A percentile compares a stretch with the other conserved stretches of the same genome.
phyloP scores from a whole-genome alignment of 2,888 invertebrate genomes.

The Diarsia brunnea region DNA sequence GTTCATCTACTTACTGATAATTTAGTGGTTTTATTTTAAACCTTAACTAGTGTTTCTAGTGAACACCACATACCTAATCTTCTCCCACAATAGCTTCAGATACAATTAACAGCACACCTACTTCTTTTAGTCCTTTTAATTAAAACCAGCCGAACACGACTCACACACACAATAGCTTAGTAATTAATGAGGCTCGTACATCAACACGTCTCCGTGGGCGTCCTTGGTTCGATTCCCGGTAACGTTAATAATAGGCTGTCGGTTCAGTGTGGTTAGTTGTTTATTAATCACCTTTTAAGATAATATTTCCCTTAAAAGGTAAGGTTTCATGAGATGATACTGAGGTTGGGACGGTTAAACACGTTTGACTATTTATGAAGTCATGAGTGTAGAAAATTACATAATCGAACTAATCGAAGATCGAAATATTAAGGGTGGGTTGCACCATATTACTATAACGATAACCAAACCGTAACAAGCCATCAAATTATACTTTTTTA shows the following conservation, averaged over 20 bases:
- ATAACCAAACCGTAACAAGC: too few species aligned
- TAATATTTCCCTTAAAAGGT: slow-evolving; percentile 49
- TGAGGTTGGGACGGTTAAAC: neutral
- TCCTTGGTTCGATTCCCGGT: slow-evolving; percentile 69
- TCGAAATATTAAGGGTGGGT: too few species aligned
- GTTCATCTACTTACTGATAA: too few species aligned
- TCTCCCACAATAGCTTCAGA: neutral
- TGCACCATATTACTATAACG: too few species aligned
- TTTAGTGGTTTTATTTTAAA: too few species aligned
- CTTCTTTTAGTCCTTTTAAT: slow-evolving; percentile 19
- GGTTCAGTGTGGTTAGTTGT: slow-evolving; percentile 44
- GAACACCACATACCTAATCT: too few species aligned
- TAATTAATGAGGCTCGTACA: slow-evolving; percentile 57
- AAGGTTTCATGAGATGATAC: slow-evolving; percentile 18
- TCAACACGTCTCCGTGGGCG: slow-evolving; percentile 63
- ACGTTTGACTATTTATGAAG: neutral
- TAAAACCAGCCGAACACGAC: slow-evolving; percentile 32
- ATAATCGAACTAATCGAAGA: neutral
- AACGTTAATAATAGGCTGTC: slow-evolving; percentile 60
- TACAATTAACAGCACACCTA: slow-evolving; percentile 9
- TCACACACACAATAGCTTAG: slow-evolving; percentile 42
- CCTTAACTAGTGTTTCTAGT: too few species aligned
- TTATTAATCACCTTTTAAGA: slow-evolving; percentile 46
- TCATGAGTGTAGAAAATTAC: neutral
- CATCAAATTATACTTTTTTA: too few species aligned